Evolutionary conservation across 2,113 vertebrate genomes (phyloP).

Genomic region (Heterocephalus glaber): DNA sequence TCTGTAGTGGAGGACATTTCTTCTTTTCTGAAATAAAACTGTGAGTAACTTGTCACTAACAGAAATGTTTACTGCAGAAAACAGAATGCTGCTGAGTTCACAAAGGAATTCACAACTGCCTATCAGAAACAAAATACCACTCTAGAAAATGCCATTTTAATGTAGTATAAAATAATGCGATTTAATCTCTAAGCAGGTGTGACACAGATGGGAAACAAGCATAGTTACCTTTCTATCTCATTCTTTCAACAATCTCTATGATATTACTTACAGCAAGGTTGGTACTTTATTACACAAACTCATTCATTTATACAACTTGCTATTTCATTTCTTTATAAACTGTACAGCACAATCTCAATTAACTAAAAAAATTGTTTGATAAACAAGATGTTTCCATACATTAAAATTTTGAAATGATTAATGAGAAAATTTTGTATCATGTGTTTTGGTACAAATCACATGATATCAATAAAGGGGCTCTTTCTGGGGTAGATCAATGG

Average conservation of each 20-base stretch:
- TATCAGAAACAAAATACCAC: constrained; percentile 77
- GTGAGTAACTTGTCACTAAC: constrained; percentile 77
- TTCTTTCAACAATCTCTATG: constrained; percentile 63
- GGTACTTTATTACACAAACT: constrained; percentile 62
- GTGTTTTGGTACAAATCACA: not conserved
- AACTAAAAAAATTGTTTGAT: constrained; percentile 43
- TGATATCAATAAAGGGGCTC: not conserved
- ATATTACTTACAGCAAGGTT: constrained; percentile 77
- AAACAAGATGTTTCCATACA: not conserved
- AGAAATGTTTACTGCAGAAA: constrained; percentile 77
- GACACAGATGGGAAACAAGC: constrained; percentile 73
- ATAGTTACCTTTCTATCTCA: constrained; percentile 71
- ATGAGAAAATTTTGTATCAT: not conserved
- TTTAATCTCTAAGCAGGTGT: constrained; percentile 86
- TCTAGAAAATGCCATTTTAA: constrained; percentile 84
- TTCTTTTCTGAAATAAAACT: constrained; percentile 63
- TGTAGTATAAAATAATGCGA: constrained; percentile 84
- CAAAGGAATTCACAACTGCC: constrained; percentile 77
- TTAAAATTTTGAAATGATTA: not conserved
- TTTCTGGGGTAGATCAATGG: not conserved
- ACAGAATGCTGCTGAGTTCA: constrained; percentile 81
- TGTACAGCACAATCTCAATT: constrained; percentile 64
- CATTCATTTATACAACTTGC: constrained; percentile 59
- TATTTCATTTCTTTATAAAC: constrained; percentile 68
- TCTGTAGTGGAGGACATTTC: constrained; percentile 61